Base-by-base conservation (phyloP, 2,888 invertebrate species). In the Philopedon plagiatum region DNA sequence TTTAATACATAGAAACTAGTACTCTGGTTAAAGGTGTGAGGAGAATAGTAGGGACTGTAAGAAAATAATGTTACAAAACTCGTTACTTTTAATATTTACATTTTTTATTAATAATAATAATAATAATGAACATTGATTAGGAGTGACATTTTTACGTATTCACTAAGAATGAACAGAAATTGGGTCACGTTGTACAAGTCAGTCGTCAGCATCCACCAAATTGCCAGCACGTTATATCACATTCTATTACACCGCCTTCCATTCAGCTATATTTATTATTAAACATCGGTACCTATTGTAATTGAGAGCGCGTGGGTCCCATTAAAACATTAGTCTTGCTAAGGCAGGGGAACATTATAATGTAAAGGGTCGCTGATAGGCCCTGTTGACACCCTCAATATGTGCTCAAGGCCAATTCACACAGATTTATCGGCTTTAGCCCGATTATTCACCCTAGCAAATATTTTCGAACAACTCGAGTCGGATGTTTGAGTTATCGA, bases 401-500 rank as follows among this genome's bases (percentile, higher is more conserved):
- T 46, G 46, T 46, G 46, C 46, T 46, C 46, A 46, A 46, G 46
- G 46, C 46, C 23, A 46, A 46, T 46, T 46, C 19, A 46, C 46
- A 46, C 21, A 19, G 46, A 46, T 46, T 46, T 46, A 46, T 46
- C 23, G 46, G 46, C 46, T 46, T 46, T 46, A n/a, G 46, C 9
- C n/a, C 23, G 46, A 46, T 46, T 46, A 46, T 46, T 46, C 46
- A 46, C 46, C 46, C 46, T 46, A n/a, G 1, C 23, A 46, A 46
- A 46, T 46, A 46, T 46, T 46, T 46, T 46, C 18, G 11, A 44
- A 11, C 19, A 18, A 18, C 44, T 44, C 44, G n/a, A n/a, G 46
- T 23, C 23, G 46, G 46, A 46, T 46, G 46, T 46, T 46, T 46
- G 21, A 19, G 46, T 46, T 21, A 46, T 46, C 46, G 19, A 19